Percentiles rank a stretch among this genome's conserved stretches.
These are phyloP conservation scores for Cisticola juncidis DNA, from an alignment of 2,113 vertebrate genomes.

Conservation along the genomic window DNA sequence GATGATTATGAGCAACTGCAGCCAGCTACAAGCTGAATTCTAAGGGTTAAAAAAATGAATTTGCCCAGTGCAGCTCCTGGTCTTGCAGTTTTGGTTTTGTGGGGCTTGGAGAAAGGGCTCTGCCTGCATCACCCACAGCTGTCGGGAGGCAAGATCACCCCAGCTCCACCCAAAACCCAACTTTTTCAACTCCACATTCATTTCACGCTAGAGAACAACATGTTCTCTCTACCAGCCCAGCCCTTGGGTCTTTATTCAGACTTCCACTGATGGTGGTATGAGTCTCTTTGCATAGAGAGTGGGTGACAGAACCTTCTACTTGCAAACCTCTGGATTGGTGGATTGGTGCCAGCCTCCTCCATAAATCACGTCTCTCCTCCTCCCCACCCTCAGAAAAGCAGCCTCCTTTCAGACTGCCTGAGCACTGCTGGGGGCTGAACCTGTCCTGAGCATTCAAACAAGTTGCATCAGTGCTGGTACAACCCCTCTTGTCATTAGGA, in stretches of 20 bases:
- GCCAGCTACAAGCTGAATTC: background rate
- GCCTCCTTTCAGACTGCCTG: background rate
- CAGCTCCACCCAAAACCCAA: background rate
- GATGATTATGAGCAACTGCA: background rate
- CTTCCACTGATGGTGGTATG: background rate
- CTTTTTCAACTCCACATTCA: background rate
- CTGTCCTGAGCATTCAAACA: background rate
- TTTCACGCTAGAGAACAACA: background rate
- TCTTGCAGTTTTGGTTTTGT: background rate
- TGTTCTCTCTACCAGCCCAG: conserved; percentile 10
- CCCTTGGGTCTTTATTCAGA: conserved; percentile 32
- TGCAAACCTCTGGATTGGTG: background rate
- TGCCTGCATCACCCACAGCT: background rate
- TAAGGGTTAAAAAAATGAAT: background rate
- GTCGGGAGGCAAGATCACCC: background rate
- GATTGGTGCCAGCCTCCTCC: background rate
- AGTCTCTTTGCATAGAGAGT: conserved; percentile 44
- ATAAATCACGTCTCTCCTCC: background rate
- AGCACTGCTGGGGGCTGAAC: background rate
- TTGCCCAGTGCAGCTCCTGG: background rate
- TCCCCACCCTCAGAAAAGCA: background rate
- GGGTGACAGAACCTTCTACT: conserved; percentile 25
- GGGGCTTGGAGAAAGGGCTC: background rate
- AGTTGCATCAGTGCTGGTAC: background rate
- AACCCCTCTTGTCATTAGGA: background rate